Conservation (phyloP, 2,797 vertebrate genomes). For the Tenualosa ilisha region DNA sequence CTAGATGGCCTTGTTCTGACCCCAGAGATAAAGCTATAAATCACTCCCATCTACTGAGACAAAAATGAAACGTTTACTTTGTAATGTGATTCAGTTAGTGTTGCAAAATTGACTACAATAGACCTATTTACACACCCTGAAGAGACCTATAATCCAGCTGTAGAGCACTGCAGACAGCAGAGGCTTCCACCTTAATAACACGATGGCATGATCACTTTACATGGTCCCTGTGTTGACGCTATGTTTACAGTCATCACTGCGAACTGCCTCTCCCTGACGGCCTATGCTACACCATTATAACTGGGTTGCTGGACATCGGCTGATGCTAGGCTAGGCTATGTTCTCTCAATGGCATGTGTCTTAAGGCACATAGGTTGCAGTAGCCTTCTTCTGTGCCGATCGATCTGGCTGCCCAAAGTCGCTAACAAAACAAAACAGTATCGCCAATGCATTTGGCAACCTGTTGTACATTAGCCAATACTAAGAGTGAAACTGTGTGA, state of each 20-base stretch:
- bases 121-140: too few species aligned
- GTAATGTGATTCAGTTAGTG: neutral
- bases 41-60: neutral
- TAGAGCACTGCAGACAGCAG: neutral
- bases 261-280: neutral
- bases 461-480: neutral
- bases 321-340: neutral
- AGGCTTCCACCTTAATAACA: neutral
- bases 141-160: neutral
- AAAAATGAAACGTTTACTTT: neutral
- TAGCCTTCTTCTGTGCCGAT: neutral
- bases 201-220: neutral
- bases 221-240: neutral
- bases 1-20: neutral
- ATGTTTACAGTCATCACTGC: neutral
- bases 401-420: neutral
- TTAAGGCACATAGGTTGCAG: neutral
- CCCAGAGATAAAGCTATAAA: neutral
- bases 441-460: neutral
- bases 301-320: neutral
- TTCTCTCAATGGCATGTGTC: neutral
- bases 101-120: neutral
- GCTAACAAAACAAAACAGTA: neutral
- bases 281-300: neutral
- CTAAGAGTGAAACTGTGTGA: neutral